Conservation (phyloP, 2,113 vertebrate genomes). For the Myotis brandtii region DNA sequence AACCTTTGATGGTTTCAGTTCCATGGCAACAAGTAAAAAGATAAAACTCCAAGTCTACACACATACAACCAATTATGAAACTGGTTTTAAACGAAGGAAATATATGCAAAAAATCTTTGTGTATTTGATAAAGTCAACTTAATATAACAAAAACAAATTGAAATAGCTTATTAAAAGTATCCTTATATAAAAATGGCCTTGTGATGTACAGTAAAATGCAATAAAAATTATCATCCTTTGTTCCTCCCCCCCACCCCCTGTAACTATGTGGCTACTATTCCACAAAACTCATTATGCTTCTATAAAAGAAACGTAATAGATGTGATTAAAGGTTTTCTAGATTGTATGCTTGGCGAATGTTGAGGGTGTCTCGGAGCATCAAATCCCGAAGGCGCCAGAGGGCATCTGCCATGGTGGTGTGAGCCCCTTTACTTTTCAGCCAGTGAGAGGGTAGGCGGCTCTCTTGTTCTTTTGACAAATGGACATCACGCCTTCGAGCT, state of each 20-base stretch:
- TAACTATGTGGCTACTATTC: slow-evolving; percentile 88
- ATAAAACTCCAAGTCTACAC: slow-evolving; percentile 85
- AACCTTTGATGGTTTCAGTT: slow-evolving; percentile 85
- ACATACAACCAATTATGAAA: slow-evolving; percentile 88
- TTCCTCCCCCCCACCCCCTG: slow-evolving; percentile 83
- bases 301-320: slow-evolving; percentile 84
- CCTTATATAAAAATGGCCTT: slow-evolving; percentile 91
- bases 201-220: slow-evolving; percentile 92
- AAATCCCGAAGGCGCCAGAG: slow-evolving; percentile 97
- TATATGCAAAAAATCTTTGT: slow-evolving; percentile 88
- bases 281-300: slow-evolving; percentile 80
- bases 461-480: slow-evolving; percentile 97
- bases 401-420: slow-evolving; percentile 98
- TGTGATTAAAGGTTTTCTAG: slow-evolving; percentile 90
- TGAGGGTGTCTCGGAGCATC: slow-evolving; percentile 97
- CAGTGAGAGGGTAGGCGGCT: slow-evolving; percentile 97
- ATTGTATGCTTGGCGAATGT: slow-evolving; percentile 95
- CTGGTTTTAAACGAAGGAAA: slow-evolving; percentile 88
- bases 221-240: slow-evolving; percentile 89
- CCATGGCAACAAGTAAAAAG: slow-evolving; percentile 88
- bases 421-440: slow-evolving; percentile 98
- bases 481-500: slow-evolving; percentile 96
- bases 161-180: slow-evolving; percentile 93
- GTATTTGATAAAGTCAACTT: slow-evolving; percentile 90
- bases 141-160: slow-evolving; percentile 91